These are phyloP conservation scores for Chelon labrosus DNA, from an alignment of 2,797 vertebrate genomes.

Conservation along the genomic window DNA sequence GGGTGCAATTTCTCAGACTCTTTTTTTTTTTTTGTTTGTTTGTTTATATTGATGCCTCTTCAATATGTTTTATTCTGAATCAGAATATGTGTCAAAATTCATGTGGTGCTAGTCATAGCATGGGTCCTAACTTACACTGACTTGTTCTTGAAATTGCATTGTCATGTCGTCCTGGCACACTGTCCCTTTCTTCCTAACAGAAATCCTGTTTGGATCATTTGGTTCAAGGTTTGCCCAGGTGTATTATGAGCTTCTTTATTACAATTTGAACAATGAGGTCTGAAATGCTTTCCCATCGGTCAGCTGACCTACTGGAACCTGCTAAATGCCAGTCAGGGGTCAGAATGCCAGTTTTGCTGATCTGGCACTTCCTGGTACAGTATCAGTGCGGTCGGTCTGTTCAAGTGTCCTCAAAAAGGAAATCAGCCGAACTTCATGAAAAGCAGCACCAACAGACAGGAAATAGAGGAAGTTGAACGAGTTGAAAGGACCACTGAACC, in stretches of 20 bases:
- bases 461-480: conserved; percentile 63
- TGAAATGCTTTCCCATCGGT: conserved; percentile 19
- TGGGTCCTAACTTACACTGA: too few species aligned
- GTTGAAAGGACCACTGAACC: conserved; percentile 45
- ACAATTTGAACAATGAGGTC: neutral
- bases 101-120: too few species aligned
- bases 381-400: conserved; percentile 41
- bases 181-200: conserved; percentile 11
- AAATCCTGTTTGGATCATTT: neutral
- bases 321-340: conserved; percentile 15
- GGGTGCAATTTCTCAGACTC: too few species aligned
- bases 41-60: too few species aligned
- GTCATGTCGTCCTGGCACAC: conserved; percentile 6
- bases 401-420: conserved; percentile 46
- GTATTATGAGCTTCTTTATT: neutral
- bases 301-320: conserved; percentile 17
- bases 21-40: too few species aligned
- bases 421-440: conserved; percentile 34
- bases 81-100: too few species aligned
- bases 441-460: conserved; percentile 49
- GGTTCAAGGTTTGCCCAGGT: neutral
- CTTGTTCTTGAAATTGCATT: neutral
- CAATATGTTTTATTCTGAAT: too few species aligned
- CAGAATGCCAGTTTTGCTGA: conserved; percentile 58
- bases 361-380: conserved; percentile 62